Conservation (phyloP, 2,888 invertebrate genomes). For the Hydroisotoma schaefferi region DNA sequence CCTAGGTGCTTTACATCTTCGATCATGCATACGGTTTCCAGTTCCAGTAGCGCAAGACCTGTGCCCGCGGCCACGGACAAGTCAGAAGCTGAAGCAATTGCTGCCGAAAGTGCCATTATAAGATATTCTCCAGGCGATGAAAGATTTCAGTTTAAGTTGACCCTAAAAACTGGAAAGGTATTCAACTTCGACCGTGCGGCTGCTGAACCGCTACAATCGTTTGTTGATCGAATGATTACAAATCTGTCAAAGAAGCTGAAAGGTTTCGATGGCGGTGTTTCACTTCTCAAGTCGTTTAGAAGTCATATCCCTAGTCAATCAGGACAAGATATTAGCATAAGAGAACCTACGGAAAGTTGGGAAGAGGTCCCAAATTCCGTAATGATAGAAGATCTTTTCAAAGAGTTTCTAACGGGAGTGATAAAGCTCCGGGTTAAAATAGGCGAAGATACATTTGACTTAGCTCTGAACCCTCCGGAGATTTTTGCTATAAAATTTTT, state of each 20-base stretch:
- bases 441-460: conserved; percentile 27
- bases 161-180: conserved; percentile 55
- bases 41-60: neutral
- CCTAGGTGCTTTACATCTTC: neutral
- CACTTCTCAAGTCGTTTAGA: conserved; percentile 14
- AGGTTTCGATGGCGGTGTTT: conserved; percentile 25
- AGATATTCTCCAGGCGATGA: conserved; percentile 56
- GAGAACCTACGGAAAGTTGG: neutral
- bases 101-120: conserved; percentile 54
- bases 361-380: neutral
- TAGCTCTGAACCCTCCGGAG: conserved; percentile 46
- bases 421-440: conserved; percentile 27
- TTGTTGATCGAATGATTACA: conserved; percentile 32
- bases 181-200: conserved; percentile 53
- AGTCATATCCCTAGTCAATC: neutral
- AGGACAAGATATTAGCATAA: neutral
- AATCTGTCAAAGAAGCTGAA: conserved; percentile 45
- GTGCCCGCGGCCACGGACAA: neutral
- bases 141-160: conserved; percentile 60
- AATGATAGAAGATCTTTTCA: neutral
- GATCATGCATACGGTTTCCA: neutral
- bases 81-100: neutral
- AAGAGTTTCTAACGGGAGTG: conserved; percentile 3
- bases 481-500: conserved; percentile 37
- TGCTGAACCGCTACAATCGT: conserved; percentile 24